Evolutionary conservation across 2,888 invertebrate genomes (phyloP), one percentile per base, ranked within the genome.

Genomic region (Drosophila kambysellisi): DNA sequence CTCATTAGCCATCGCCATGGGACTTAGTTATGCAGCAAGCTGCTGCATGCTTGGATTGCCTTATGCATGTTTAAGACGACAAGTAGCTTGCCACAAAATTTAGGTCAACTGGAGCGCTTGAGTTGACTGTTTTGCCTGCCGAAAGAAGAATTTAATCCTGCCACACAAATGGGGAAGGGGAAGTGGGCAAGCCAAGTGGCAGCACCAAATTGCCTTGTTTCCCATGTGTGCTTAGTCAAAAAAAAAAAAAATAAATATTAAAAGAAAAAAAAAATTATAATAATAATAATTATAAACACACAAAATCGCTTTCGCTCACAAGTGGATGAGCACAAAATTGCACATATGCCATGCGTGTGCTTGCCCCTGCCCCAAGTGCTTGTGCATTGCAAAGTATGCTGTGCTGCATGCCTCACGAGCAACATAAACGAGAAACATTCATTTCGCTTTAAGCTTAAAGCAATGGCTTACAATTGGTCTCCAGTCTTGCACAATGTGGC

Each of bases 1-100:
- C 85, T 86, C 85, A 86, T 86, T 86, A 86, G 88, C 86, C 77
- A 73, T 76, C 75, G 76, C 88, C 83, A 75, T 53, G 80, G 75
- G 88, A 73, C 53, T 86, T 76, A 76, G 77, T 74, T 76, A 87
- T 84, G 83, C 86, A 77, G 65, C 73, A 63, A 64, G 67, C 9
- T 30, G 67, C 9, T 30, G 41, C 64, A 51, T 59, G 48, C 50
- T 30, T 60, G 41, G 46, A 32, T 58, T 37, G 64, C 41, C 74
- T 71, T 80, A 88, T 86, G 85, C 68, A 86, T 86, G 86, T 88
- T 83, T 85, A 63, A 88, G 64, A 62, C 68, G 81, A 74, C 81
- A 87, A 84, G 88, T 79, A 83, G 88, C 79, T 79, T 72, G 76
- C 81, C 81, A 72, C 83, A 70, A 82, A 84, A 84, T 84, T 82